phyloP scores from a whole-genome alignment of 2,888 invertebrate genomes.

The Leucophora obtusa region DNA sequence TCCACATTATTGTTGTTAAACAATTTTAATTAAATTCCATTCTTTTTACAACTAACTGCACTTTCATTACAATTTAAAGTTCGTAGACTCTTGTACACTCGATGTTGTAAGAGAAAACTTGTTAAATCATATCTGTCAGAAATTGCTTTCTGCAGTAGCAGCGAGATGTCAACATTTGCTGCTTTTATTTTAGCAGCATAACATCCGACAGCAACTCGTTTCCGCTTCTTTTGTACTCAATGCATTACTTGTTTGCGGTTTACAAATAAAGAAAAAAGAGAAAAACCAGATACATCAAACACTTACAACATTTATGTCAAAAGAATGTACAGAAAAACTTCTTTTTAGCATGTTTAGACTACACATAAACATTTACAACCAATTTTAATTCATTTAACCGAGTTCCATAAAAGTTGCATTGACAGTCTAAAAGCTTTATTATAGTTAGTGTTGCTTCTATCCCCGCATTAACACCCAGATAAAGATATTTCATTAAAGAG shows the following conservation, averaged over 20 bases:
- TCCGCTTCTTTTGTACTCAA: not conserved
- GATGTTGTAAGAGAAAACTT: not conserved
- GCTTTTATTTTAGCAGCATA: not conserved
- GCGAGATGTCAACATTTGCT: not conserved
- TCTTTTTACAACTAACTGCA: not conserved
- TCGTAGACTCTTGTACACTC: not conserved
- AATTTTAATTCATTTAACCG: too few species aligned
- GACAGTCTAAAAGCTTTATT: not conserved
- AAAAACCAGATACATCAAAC: not conserved
- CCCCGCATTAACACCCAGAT: conserved; percentile 1
- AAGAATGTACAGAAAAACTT: not conserved
- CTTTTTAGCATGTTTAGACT: not conserved
- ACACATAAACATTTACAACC: not conserved
- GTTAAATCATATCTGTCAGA: not conserved
- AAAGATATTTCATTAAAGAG: not conserved
- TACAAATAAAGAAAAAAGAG: too few species aligned
- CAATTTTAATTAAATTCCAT: not conserved
- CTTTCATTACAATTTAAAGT: not conserved
- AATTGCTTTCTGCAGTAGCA: not conserved
- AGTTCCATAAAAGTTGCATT: too few species aligned
- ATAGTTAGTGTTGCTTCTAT: conserved; percentile 1
- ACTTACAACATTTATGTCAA: too few species aligned
- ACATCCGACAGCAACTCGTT: not conserved
- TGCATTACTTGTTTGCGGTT: not conserved
- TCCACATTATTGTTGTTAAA: not conserved